These are phyloP conservation scores for Acrocephalus kingi DNA, from an alignment of 2,113 vertebrate species.

Conservation along the genomic window DNA sequence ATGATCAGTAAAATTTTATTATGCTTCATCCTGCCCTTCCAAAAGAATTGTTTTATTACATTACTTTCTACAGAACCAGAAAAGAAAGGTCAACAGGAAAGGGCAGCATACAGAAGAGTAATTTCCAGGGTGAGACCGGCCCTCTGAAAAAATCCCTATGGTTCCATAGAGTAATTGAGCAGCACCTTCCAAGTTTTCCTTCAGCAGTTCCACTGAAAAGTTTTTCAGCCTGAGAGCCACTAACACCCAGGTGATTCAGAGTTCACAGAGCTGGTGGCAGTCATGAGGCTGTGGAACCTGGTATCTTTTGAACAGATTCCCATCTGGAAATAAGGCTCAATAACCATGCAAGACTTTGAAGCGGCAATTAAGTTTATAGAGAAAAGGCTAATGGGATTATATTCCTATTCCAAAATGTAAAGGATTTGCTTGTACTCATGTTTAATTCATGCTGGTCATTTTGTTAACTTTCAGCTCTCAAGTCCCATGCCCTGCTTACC, in stretches of 20 bases:
- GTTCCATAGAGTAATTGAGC: not conserved
- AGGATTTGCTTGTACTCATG: not conserved
- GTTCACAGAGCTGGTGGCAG: not conserved
- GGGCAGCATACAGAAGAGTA: not conserved
- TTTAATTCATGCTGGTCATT: not conserved
- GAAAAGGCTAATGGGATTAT: not conserved
- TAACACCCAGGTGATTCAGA: not conserved
- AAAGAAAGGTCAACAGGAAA: not conserved
- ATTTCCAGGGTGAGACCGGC: not conserved
- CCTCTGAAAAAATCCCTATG: not conserved
- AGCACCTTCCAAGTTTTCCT: not conserved
- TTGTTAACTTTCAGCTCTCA: not conserved
- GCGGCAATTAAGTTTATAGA: not conserved
- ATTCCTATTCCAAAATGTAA: not conserved
- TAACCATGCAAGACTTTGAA: not conserved
- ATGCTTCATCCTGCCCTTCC: not conserved
- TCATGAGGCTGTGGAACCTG: not conserved
- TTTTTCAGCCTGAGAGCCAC: not conserved
- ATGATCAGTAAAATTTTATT: not conserved
- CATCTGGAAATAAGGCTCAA: not conserved
- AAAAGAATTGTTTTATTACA: not conserved
- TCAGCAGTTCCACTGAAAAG: not conserved
- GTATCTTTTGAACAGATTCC: not conserved
- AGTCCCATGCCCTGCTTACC: not conserved
- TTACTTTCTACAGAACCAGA: not conserved